phyloP scores from a whole-genome alignment of 2,888 invertebrate genomes.

The Cataglyphis cursor region DNA sequence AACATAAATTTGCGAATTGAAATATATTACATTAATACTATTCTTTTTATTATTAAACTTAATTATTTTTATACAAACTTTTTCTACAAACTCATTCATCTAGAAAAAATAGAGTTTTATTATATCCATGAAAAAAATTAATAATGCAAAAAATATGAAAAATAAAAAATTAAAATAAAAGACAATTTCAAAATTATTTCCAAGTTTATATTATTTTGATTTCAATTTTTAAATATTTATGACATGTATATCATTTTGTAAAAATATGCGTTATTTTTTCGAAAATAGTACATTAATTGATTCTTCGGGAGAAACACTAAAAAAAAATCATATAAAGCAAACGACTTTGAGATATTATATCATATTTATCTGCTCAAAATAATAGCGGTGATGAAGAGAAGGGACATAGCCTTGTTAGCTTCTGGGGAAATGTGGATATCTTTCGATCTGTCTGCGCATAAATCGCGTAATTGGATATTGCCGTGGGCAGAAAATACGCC shows the following conservation, averaged over 20 bases:
- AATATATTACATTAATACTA: neutral
- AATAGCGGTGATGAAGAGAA: neutral
- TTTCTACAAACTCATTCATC: neutral
- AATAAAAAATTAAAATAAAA: neutral
- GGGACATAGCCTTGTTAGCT: slow-evolving; percentile 6
- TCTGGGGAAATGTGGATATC: neutral
- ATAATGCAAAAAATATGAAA: neutral
- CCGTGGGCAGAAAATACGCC: neutral
- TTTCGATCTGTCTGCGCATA: slow-evolving; percentile 10
- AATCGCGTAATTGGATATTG: slow-evolving; percentile 38
- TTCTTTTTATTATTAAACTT: neutral
- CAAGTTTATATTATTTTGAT: neutral
- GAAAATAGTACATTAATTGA: neutral
- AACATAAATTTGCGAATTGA: slow-evolving; percentile 10
- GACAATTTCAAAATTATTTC: neutral
- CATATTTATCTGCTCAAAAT: slow-evolving; percentile 14
- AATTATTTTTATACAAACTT: neutral
- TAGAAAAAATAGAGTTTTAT: neutral
- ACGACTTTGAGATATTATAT: slow-evolving; percentile 15
- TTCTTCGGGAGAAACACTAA: neutral
- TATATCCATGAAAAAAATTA: neutral
- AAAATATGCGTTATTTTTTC: neutral
- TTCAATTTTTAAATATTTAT: neutral
- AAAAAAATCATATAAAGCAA: neutral
- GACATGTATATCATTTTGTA: neutral